Percentiles rank a stretch among this genome's conserved stretches.
These are phyloP conservation scores for Hemibagrus guttatus DNA, from an alignment of 2,797 vertebrate genomes.

Conservation along the genomic window DNA sequence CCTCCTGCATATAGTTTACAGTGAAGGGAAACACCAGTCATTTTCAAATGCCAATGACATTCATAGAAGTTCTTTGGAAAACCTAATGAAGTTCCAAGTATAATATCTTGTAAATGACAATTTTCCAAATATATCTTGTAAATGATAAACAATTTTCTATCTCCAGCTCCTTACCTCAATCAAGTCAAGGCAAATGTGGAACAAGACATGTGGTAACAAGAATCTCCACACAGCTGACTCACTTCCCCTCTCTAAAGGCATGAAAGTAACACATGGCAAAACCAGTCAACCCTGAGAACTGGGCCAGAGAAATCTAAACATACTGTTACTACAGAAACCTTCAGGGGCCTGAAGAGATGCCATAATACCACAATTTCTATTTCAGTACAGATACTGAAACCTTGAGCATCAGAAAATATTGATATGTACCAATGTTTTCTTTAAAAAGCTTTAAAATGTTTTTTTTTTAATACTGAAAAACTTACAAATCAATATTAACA, in stretches of 20 bases:
- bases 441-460: not conserved
- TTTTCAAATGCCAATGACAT: not conserved
- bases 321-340: not conserved
- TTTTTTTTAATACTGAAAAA: not conserved
- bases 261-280: slow-evolving; percentile 33
- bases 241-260: slow-evolving; percentile 44
- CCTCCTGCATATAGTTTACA: not conserved
- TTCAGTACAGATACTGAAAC: not conserved
- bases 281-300: slow-evolving; percentile 21
- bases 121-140: not conserved
- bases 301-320: not conserved
- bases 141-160: not conserved
- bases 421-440: not conserved
- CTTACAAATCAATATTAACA: not conserved
- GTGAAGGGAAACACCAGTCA: not conserved
- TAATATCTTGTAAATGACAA: not conserved
- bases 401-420: not conserved
- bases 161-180: not conserved
- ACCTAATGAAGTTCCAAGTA: not conserved
- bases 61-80: slow-evolving; percentile 12
- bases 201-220: slow-evolving; percentile 28
- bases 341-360: not conserved
- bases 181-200: slow-evolving; percentile 6
- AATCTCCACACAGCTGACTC: slow-evolving; percentile 40
- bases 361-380: not conserved